Evolutionary conservation across 2,888 invertebrate genomes (phyloP).

Genomic region (Cepaea hortensis): DNA sequence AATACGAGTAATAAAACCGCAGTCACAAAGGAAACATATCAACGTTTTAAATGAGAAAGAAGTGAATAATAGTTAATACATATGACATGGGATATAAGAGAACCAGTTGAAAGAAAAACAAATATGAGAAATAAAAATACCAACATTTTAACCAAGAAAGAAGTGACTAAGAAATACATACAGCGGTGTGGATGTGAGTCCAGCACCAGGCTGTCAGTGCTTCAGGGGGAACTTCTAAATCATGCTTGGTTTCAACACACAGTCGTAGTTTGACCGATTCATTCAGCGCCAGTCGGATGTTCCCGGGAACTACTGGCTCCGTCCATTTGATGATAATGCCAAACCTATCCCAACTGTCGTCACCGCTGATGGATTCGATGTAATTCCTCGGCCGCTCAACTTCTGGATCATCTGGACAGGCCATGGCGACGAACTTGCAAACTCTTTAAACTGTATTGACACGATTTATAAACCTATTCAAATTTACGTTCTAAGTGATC

Average conservation of each 20-base stretch:
- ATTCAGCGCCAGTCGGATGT: slow-evolving; percentile 12
- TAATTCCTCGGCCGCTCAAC: slow-evolving; percentile 32
- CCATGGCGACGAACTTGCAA: not conserved
- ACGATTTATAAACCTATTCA: not conserved
- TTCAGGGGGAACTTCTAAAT: slow-evolving; percentile 37
- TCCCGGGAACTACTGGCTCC: slow-evolving; percentile 34
- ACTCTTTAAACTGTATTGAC: not conserved
- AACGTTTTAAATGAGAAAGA: not conserved
- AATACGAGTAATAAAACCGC: too few relatives aligned
- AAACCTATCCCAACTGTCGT: slow-evolving; percentile 28
- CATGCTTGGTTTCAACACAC: slow-evolving; percentile 32
- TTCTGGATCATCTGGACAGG: slow-evolving; percentile 6
- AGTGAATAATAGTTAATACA: not conserved
- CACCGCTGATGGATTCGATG: slow-evolving; percentile 24
- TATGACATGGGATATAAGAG: not conserved
- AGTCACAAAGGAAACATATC: not conserved
- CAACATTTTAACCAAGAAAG: not conserved
- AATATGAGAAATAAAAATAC: not conserved
- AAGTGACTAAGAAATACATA: not conserved
- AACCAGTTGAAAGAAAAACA: not conserved
- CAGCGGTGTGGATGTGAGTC: slow-evolving; percentile 21
- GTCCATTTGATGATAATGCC: slow-evolving; percentile 47
- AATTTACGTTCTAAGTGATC: too few relatives aligned
- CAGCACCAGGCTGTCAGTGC: slow-evolving; percentile 37
- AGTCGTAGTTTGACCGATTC: slow-evolving; percentile 32